Conservation (phyloP, 2,888 invertebrate genomes). For the Synergus gifuensis region DNA sequence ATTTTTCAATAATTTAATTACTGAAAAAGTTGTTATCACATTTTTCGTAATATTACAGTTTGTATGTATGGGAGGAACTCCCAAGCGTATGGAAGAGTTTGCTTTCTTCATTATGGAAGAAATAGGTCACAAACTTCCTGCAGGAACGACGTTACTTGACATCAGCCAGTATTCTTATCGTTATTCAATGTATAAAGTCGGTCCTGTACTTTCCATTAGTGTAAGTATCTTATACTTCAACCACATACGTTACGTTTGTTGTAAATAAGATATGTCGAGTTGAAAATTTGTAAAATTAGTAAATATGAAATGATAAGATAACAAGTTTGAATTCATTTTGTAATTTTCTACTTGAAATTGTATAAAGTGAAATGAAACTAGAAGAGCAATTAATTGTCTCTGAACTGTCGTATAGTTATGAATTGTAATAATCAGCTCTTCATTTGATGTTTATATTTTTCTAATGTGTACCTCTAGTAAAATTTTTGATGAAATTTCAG, state of each 20-base stretch:
- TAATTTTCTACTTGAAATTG: background rate
- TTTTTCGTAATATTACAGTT: conserved; percentile 82
- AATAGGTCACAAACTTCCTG: conserved; percentile 92
- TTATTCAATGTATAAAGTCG: conserved; percentile 97
- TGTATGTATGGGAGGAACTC: conserved; percentile 98
- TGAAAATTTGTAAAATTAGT: no score
- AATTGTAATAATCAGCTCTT: background rate
- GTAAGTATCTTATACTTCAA: conserved; percentile 79
- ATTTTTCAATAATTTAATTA: no score
- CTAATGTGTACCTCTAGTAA: background rate
- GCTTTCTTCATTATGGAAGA: conserved; percentile 94
- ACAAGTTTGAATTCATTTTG: background rate
- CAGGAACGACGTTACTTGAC: conserved; percentile 92
- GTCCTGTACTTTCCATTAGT: conserved; percentile 90
- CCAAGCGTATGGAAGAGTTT: conserved; percentile 95
- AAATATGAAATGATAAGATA: background rate
- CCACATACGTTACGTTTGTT: no score
- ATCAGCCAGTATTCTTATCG: conserved; percentile 95
- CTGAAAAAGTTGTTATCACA: background rate
- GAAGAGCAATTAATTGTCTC: no score
- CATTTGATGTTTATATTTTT: background rate
- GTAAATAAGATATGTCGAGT: no score
- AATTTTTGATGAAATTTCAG: conserved; percentile 78
- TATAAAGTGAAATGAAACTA: background rate
- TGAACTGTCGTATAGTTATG: background rate